Base-by-base conservation (phyloP, 64 coral and sea anemone genomes). In the Actinia tenebrosa region DNA sequence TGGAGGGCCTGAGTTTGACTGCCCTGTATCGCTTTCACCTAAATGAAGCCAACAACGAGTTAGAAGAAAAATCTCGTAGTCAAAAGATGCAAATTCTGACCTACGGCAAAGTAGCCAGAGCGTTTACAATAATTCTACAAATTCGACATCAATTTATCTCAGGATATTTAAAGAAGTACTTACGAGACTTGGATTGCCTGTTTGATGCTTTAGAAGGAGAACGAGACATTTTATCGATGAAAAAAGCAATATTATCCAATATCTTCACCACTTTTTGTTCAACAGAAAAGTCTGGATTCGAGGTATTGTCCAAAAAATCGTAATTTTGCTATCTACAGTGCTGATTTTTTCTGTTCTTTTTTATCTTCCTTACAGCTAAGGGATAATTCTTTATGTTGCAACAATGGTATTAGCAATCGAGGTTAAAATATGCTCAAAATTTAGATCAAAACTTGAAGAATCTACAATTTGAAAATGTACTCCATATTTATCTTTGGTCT, bases 161-260 rank as follows among this genome's bases (percentile, higher is more conserved):
- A 75, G n/a, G 63, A 20, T 75, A 75, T 75, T 30, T 3, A 10
- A 75, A 75, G 26, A 75, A 8, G 0, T 83, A 44, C 44, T 85
- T 56, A 95, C 89, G 89, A 83, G 94, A 92, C 83, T 91, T 47
- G 7, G 87, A 53, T 64, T 20, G 83, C 60, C 60, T 85, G 26
- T 56, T 85, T 5, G 83, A 85, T 8, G 60, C 56, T 30, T 85
- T 59, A 45, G 83, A 85, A 63, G 83, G 83, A 27, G 83, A 4
- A 19, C 83, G 83, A 4, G 83, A 85, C 83, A 85, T 85, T 25
- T 45, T 85, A 16, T 30, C n/a, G 69, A 27, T 42, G 11, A 42
- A 58, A 37, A 58, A 75, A 75, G 26, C 69, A 75, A 30, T 42
- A 75, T 30, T 75, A 75, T 27, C n/a, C 13, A 75, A 75, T 66